Percentiles rank a stretch among this genome's conserved stretches.
These are phyloP conservation scores for Gallinago solitaria DNA, from an alignment of 2,797 vertebrate genomes.

Conservation along the genomic window DNA sequence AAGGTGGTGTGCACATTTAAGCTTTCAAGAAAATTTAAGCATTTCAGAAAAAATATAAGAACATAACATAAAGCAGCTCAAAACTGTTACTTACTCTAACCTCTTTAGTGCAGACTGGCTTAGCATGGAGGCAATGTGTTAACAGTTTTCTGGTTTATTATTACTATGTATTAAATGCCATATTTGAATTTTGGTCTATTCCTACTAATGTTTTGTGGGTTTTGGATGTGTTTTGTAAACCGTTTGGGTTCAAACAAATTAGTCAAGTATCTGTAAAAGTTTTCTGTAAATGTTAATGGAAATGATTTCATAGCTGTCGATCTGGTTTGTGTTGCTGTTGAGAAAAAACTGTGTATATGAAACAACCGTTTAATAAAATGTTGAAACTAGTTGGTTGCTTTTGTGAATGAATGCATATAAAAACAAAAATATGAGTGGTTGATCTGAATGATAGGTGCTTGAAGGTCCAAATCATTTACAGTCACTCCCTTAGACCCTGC, in stretches of 20 bases:
- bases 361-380: conserved; percentile 81
- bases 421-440: conserved; percentile 67
- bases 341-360: conserved; percentile 78
- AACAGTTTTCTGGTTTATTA: conserved; percentile 70
- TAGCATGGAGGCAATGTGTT: conserved; percentile 60
- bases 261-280: conserved; percentile 79
- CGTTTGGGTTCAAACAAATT: conserved; percentile 86
- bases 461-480: conserved; percentile 60
- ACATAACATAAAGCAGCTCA: conserved; percentile 28
- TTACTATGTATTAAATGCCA: conserved; percentile 73
- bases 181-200: conserved; percentile 78
- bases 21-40: neutral
- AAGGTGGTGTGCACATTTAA: conserved; percentile 31
- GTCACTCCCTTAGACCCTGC: conserved; percentile 80
- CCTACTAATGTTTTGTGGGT: conserved; percentile 75
- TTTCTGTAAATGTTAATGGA: conserved; percentile 78
- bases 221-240: conserved; percentile 78
- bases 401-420: conserved; percentile 80
- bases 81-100: conserved; percentile 53
- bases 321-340: conserved; percentile 77
- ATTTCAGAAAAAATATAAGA: conserved; percentile 48
- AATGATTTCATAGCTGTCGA: conserved; percentile 60
- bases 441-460: conserved; percentile 75
- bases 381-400: conserved; percentile 85
- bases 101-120: conserved; percentile 48